A percentile compares a stretch with the other conserved stretches of the same genome.
Evolutionary conservation across 2,797 vertebrate genomes (phyloP).

Genomic region (Apodemus agrarius): DNA sequence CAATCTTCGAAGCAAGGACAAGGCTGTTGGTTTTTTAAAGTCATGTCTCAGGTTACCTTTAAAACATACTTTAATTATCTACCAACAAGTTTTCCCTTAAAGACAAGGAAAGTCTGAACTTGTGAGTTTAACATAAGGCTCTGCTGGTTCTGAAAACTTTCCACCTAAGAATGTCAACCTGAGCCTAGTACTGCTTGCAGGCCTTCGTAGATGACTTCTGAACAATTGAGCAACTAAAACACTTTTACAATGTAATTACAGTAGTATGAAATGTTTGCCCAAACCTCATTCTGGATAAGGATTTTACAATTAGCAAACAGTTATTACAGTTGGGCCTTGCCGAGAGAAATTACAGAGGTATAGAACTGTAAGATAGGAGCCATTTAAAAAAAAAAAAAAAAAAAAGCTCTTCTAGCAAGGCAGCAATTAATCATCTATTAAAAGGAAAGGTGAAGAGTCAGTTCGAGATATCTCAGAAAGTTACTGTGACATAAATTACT

Average conservation of each 20-base stretch:
- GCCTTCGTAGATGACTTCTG: slow-evolving; percentile 81
- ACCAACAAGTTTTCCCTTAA: slow-evolving; percentile 16
- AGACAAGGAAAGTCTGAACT: slow-evolving; percentile 2
- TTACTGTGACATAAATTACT: slow-evolving; percentile 56
- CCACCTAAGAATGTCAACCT: slow-evolving; percentile 25
- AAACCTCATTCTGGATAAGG: slow-evolving; percentile 87
- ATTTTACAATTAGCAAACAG: slow-evolving; percentile 88
- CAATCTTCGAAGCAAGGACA: slow-evolving; percentile 48
- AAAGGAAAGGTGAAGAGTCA: slow-evolving; percentile 81
- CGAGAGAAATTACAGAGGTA: slow-evolving; percentile 81
- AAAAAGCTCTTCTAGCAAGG: slow-evolving; percentile 78
- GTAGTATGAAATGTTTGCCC: slow-evolving; percentile 87
- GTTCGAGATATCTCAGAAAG: slow-evolving; percentile 68
- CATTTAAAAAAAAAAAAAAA: slow-evolving; percentile 87
- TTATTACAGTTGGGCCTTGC: slow-evolving; percentile 87
- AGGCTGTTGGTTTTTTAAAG: not conserved
- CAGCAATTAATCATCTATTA: slow-evolving; percentile 91
- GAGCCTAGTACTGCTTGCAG: slow-evolving; percentile 61
- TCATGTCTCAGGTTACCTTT: not conserved
- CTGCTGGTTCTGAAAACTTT: slow-evolving; percentile 61
- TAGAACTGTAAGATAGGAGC: slow-evolving; percentile 84
- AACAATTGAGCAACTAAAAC: slow-evolving; percentile 77
- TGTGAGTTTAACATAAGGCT: slow-evolving; percentile 45
- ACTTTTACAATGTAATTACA: slow-evolving; percentile 87
- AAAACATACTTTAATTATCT: slow-evolving; percentile 36